Conservation (phyloP, 2,888 invertebrate genomes). For the Phytoseiulus persimilis region DNA sequence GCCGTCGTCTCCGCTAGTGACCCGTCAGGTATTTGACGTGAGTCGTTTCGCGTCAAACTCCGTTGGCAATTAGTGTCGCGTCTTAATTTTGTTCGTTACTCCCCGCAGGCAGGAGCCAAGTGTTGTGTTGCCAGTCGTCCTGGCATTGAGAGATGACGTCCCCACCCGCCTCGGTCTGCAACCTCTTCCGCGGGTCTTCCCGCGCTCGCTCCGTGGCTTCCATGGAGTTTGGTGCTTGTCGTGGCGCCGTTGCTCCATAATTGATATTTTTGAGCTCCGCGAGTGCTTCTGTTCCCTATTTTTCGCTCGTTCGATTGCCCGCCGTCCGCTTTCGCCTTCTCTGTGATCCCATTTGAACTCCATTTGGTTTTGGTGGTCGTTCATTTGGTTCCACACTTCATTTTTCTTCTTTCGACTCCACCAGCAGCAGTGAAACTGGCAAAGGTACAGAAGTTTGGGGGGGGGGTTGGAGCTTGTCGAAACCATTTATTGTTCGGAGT, state of each 20-base stretch:
- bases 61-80: background rate
- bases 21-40: background rate
- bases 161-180: background rate
- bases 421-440: background rate
- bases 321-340: background rate
- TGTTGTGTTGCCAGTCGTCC: background rate
- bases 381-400: background rate
- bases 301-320: background rate
- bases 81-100: background rate
- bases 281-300: background rate
- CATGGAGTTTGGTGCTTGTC: no score
- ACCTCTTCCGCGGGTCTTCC: background rate
- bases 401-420: background rate
- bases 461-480: background rate
- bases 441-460: background rate
- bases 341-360: conserved; percentile 5
- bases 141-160: background rate
- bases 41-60: background rate
- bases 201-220: background rate
- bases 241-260: background rate
- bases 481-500: background rate
- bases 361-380: background rate
- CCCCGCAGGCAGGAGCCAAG: background rate
- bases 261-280: background rate
- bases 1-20: background rate